Evolutionary conservation across 1,140 invertebrate genomes (phyloP).

Genomic region (Sipha flava): DNA sequence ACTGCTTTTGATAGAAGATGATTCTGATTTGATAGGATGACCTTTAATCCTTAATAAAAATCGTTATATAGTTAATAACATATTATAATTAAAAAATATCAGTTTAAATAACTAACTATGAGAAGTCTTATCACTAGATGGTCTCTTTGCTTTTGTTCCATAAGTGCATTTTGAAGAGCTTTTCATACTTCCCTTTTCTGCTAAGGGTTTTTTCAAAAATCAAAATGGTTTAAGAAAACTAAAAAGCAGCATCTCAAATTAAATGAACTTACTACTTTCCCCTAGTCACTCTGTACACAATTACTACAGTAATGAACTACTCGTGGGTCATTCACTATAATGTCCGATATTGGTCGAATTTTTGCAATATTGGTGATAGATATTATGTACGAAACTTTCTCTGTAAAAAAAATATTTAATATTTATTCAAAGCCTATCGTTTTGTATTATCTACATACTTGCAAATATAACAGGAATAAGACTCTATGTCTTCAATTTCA

Average conservation of each 20-base stretch:
- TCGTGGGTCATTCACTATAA: conserved; percentile 60
- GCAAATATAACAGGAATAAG: conserved; percentile 6
- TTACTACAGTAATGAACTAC: conserved; percentile 58
- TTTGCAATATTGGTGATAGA: conserved; percentile 84
- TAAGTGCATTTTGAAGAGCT: conserved; percentile 8
- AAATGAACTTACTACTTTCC: not conserved
- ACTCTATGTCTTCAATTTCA: not conserved
- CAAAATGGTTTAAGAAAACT: not conserved
- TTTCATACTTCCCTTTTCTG: not conserved
- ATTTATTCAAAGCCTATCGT: too few relatives aligned
- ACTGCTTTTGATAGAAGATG: conserved; percentile 38
- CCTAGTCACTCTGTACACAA: conserved; percentile 45
- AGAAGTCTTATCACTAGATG: not conserved
- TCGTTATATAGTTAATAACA: not conserved
- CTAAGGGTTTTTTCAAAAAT: not conserved
- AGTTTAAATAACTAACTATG: not conserved
- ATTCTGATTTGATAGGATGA: conserved; percentile 52
- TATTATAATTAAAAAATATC: not conserved
- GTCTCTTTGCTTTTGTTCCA: conserved; percentile 27
- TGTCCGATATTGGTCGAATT: conserved; percentile 63
- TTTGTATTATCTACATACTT: not conserved
- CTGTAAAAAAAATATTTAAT: conserved; percentile 40
- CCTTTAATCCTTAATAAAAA: conserved; percentile 35
- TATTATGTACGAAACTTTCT: conserved; percentile 68
- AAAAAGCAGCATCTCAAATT: not conserved